Evolutionary conservation across 2,797 vertebrate genomes (phyloP).

Genomic region (Pampus argenteus): DNA sequence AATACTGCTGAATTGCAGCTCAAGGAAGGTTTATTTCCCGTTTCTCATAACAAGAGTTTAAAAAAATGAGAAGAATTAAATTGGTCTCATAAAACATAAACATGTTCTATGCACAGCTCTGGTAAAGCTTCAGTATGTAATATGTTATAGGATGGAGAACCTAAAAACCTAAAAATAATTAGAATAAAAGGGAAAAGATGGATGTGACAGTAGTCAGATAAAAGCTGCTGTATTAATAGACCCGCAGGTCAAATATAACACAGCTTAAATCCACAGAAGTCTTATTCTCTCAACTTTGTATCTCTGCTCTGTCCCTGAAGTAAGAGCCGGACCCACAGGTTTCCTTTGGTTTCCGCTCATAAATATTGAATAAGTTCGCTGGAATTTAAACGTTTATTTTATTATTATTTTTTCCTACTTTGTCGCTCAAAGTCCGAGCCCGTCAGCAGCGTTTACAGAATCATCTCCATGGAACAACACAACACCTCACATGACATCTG

Average conservation of each 20-base stretch:
- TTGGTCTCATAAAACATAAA: conserved; percentile 17
- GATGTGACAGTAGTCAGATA: conserved; percentile 13
- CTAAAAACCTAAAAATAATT: conserved; percentile 5
- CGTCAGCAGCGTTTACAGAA: too few species aligned
- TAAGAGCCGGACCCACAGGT: background rate
- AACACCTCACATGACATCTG: conserved; percentile 4
- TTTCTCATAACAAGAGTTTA: conserved; percentile 16
- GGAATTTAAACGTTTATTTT: conserved; percentile 5
- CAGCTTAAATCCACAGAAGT: conserved; percentile 13
- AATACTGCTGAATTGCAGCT: conserved; percentile 10
- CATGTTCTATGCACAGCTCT: background rate
- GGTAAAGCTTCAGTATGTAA: background rate
- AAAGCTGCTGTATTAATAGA: conserved; percentile 17
- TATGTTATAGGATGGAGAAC: too few species aligned
- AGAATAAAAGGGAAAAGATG: background rate
- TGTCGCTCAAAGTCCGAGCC: background rate
- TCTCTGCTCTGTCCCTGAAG: conserved; percentile 19
- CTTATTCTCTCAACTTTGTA: conserved; percentile 3
- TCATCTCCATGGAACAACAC: background rate
- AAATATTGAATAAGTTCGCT: conserved; percentile 21
- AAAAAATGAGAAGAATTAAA: background rate
- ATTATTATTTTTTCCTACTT: background rate
- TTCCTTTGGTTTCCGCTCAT: background rate
- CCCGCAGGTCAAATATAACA: conserved; percentile 6
- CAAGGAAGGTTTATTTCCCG: conserved; percentile 17